Conservation (phyloP, 2,888 invertebrate genomes). For the Macrophya annulata region DNA sequence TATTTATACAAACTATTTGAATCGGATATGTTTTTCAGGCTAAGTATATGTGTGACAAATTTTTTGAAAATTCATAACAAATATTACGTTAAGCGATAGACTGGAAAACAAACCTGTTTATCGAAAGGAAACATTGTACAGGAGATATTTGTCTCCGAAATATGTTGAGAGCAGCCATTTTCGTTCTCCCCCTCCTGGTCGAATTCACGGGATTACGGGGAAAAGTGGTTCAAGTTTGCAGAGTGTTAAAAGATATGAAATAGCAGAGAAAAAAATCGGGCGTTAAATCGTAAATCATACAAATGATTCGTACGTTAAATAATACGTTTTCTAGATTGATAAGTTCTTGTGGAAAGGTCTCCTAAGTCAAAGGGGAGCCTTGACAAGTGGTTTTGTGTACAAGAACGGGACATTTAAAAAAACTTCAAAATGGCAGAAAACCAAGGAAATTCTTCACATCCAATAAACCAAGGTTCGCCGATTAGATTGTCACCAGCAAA, state of each 20-base stretch:
- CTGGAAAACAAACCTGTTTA: conserved; percentile 29
- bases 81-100: not conserved
- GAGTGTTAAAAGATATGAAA: conserved; percentile 20
- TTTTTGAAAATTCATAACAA: not conserved
- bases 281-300: conserved; percentile 52
- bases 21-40: not conserved
- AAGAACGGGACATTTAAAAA: conserved; percentile 48
- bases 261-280: conserved; percentile 37
- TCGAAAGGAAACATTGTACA: conserved; percentile 20
- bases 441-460: conserved; percentile 86
- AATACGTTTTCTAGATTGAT: conserved; percentile 70
- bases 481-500: not conserved
- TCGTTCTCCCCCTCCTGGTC: not conserved
- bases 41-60: not conserved
- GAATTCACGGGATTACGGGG: conserved; percentile 51
- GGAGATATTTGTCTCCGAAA: conserved; percentile 21
- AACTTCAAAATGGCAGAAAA: conserved; percentile 86
- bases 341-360: conserved; percentile 73
- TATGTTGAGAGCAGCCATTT: conserved; percentile 48
- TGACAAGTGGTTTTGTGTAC: conserved; percentile 63
- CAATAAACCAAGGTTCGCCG: conserved; percentile 80
- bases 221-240: conserved; percentile 37
- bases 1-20: not conserved
- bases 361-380: conserved; percentile 71
- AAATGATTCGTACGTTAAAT: conserved; percentile 68